phyloP scores from a whole-genome alignment of 1,140 invertebrate genomes.

The Stenopsyche tienmushanensis region DNA sequence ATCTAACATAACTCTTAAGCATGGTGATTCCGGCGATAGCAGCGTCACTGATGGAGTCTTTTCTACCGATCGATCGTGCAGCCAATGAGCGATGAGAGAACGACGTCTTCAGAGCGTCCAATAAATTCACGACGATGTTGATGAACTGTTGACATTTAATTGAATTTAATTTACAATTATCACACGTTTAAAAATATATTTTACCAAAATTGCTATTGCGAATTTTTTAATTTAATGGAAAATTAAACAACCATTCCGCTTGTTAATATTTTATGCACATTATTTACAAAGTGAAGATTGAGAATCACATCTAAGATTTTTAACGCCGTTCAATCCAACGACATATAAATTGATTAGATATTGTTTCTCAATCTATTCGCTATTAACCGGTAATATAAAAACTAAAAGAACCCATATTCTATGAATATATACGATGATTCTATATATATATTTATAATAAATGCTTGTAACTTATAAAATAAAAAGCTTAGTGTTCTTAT shows the following conservation, averaged over 20 bases:
- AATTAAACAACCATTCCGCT: constrained; percentile 22
- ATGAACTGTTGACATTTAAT: constrained; percentile 69
- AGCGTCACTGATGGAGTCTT: constrained; percentile 83
- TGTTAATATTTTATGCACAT: constrained; percentile 33
- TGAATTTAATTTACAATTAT: neutral
- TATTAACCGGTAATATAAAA: no score
- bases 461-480: no score
- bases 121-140: constrained; percentile 84
- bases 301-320: neutral
- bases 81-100: constrained; percentile 84
- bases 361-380: no score
- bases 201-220: neutral
- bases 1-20: constrained; percentile 84
- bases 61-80: constrained; percentile 77
- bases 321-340: no score
- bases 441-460: neutral
- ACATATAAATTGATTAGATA: no score
- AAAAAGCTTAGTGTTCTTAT: no score
- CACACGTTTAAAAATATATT: constrained; percentile 1
- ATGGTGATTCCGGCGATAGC: constrained; percentile 81
- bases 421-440: neutral
- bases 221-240: neutral
- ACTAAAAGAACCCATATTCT: no score
- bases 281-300: constrained; percentile 27
- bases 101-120: constrained; percentile 87